phyloP scores from a whole-genome alignment of 2,113 vertebrate genomes.

The Sturnira hondurensis region DNA sequence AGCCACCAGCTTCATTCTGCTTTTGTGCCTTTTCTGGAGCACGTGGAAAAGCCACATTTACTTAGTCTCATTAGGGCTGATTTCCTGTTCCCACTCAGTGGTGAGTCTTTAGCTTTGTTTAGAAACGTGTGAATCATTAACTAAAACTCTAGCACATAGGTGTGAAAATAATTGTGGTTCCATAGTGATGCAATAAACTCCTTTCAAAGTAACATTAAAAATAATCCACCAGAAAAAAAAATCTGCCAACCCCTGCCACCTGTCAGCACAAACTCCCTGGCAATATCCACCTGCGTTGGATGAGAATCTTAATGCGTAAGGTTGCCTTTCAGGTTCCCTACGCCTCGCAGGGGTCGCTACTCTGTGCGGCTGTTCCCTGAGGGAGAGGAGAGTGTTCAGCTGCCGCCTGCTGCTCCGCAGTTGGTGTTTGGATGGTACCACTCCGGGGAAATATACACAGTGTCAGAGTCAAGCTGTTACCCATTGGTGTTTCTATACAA shows the following conservation, averaged over 20 bases:
- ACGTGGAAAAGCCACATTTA: background rate
- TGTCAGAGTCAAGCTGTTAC: constrained; percentile 81
- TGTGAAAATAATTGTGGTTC: constrained; percentile 78
- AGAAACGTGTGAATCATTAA: constrained; percentile 78
- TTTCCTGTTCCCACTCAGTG: constrained; percentile 45
- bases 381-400: constrained; percentile 54
- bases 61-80: constrained; percentile 58
- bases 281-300: constrained; percentile 51
- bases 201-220: constrained; percentile 65
- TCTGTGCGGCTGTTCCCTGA: constrained; percentile 69
- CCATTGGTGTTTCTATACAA: constrained; percentile 71
- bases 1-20: background rate
- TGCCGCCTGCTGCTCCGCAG: constrained; percentile 63
- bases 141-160: constrained; percentile 74
- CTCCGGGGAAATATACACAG: constrained; percentile 73
- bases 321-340: constrained; percentile 72
- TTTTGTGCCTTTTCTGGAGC: background rate
- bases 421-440: constrained; percentile 66
- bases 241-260: background rate
- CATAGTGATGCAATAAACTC: constrained; percentile 74
- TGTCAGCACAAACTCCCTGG: constrained; percentile 60
- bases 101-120: constrained; percentile 68
- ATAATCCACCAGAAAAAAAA: background rate
- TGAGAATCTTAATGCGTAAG: constrained; percentile 59
- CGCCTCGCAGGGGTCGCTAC: constrained; percentile 69